Conservation (phyloP, 2,113 vertebrate genomes). For the Trematomus loennbergii region DNA sequence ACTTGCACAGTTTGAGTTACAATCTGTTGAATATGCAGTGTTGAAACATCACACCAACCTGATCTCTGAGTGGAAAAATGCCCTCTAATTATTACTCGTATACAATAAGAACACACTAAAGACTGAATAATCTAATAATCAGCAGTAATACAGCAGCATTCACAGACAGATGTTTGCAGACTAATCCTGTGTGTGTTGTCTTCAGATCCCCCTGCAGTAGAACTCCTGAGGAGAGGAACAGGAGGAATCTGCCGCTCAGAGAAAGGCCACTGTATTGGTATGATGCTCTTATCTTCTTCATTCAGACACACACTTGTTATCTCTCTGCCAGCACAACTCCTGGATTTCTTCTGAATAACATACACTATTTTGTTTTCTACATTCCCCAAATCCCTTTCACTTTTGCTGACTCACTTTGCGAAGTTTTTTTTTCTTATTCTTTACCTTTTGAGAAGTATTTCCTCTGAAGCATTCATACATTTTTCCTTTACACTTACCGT, state of each 20-base stretch:
- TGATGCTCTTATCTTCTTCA: constrained; percentile 68
- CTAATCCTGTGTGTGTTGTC: constrained; percentile 40
- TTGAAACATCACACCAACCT: neutral
- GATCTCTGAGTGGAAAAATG: neutral
- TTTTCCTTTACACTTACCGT: neutral
- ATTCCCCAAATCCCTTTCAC: constrained; percentile 35
- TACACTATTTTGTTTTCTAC: constrained; percentile 28
- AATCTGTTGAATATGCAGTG: neutral
- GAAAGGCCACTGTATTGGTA: constrained; percentile 78
- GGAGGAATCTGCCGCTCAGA: constrained; percentile 43
- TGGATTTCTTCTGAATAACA: constrained; percentile 43
- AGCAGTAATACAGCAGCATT: neutral
- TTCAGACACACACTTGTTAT: constrained; percentile 69
- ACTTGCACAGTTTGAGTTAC: neutral
- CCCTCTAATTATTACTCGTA: neutral
- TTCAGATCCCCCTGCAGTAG: constrained; percentile 21
- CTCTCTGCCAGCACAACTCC: constrained; percentile 43
- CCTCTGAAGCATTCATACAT: neutral
- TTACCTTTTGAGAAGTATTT: neutral
- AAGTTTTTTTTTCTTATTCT: neutral
- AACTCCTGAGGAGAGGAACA: constrained; percentile 64
- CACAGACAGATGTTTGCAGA: constrained; percentile 19
- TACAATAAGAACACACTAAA: neutral
- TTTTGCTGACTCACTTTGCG: constrained; percentile 18
- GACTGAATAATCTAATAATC: constrained; percentile 23